Evolutionary conservation across 1,140 invertebrate genomes (phyloP), one percentile per base, ranked within the genome.

Genomic region (Subanguina moxae): DNA sequence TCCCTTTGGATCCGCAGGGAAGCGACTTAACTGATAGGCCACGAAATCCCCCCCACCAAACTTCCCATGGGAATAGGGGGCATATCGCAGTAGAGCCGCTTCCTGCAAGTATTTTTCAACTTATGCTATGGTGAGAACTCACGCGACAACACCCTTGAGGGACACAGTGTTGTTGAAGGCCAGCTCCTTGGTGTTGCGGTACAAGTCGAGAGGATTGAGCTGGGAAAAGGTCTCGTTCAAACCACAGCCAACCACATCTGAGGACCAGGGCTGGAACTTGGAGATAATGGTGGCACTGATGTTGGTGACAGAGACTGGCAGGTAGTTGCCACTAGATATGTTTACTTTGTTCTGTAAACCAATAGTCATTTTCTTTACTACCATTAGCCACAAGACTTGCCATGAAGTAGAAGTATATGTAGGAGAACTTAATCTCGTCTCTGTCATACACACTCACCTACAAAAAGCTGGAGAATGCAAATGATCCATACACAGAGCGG

Each of bases 221-320:
- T 63, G 59, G 28, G 62, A 38, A 46, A 77, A 58, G 7, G 65
- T 66, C 17, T 62, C 61, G 52, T 76, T 76, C 1, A 56, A 27
- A 1, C 75, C 75, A 52, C 57, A 17, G 0, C 75, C 75, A 25
- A 76, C 69, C 19, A 78, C 27, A 38, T 76, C 75, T 13, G 64
- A 62, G 3, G 76, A 78, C 76, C 76, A 76, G 8, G 75, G 75
- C 57, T 76, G 75, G 52, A 76, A 76, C 45, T 76, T 78, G 9
- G 68, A 72, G 17, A 78, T 68, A 17, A 76, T 76, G 5, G 68
- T 78, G 11, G 76, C 68, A n/a, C 61, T 72, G 17, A 78, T 52
- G 48, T 78, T 76, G 3, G 67, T 57, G n/a, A 76, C 32, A 28
- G 58, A 52, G 21, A 76, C 76, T 8, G 76, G 74, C 1, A 78